These are phyloP conservation scores for Enteromius treurensis DNA, from an alignment of 2,797 vertebrate genomes.

Conservation along the genomic window DNA sequence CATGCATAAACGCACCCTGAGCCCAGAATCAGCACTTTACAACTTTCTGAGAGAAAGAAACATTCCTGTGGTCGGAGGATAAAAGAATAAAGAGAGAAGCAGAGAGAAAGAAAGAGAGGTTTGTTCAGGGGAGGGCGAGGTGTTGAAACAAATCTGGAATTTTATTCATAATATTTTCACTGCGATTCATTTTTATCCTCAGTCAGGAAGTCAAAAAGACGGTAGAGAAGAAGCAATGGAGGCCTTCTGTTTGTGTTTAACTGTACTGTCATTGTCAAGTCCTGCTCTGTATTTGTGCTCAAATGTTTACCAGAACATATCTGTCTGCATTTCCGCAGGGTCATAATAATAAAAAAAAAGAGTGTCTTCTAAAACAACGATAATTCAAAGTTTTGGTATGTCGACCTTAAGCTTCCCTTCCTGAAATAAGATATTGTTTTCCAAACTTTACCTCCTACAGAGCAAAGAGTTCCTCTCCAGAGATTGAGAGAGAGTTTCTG, in stretches of 20 bases:
- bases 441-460: constrained; percentile 44
- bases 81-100: constrained; percentile 38
- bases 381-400: background rate
- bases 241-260: background rate
- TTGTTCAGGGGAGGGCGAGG: constrained; percentile 52
- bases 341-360: constrained; percentile 28
- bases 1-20: constrained; percentile 76
- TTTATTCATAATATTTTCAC: constrained; percentile 76
- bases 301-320: background rate
- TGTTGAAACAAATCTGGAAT: constrained; percentile 65
- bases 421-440: constrained; percentile 38
- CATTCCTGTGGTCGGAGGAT: constrained; percentile 75
- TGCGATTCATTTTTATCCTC: constrained; percentile 59
- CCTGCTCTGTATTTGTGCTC: background rate
- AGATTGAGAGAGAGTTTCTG: constrained; percentile 8
- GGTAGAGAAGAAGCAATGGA: background rate
- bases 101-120: constrained; percentile 39
- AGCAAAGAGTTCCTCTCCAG: background rate
- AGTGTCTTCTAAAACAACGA: background rate
- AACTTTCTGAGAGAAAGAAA: constrained; percentile 73
- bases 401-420: constrained; percentile 14
- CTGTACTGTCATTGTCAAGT: background rate
- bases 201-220: constrained; percentile 41
- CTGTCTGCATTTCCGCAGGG: background rate
- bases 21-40: constrained; percentile 79